These are phyloP conservation scores for Drosophila eugracilis DNA, from an alignment of 1,140 invertebrate genomes.

Conservation along the genomic window DNA sequence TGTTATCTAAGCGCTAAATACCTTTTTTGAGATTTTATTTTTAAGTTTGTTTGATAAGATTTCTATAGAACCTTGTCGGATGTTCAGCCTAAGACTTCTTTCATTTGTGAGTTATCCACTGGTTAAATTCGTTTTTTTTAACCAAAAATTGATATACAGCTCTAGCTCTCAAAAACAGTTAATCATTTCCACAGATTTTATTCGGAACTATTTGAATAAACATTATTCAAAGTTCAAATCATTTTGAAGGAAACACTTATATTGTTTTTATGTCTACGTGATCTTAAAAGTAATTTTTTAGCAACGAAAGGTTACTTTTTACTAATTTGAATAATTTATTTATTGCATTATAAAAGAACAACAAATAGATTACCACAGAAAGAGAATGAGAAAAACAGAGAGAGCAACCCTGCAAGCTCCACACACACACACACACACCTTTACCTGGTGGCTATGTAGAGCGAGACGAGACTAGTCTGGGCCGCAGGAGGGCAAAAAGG, in stretches of 20 bases:
- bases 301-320: neutral
- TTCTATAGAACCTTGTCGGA: too few species aligned
- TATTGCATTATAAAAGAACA: constrained; percentile 35
- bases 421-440: constrained; percentile 24
- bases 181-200: too few species aligned
- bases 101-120: too few species aligned
- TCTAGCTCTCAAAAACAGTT: too few species aligned
- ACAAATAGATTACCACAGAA: constrained; percentile 26
- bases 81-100: too few species aligned
- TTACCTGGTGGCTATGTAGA: constrained; percentile 19
- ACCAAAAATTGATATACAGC: too few species aligned
- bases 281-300: neutral
- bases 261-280: neutral
- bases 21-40: too few species aligned
- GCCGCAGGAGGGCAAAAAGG: constrained; percentile 29
- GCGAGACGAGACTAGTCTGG: constrained; percentile 37
- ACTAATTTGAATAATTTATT: constrained; percentile 20
- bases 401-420: constrained; percentile 4
- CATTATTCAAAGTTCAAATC: too few species aligned
- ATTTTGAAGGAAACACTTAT: neutral
- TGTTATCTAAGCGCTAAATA: too few species aligned
- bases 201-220: too few species aligned
- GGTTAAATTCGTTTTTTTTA: too few species aligned
- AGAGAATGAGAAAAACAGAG: neutral
- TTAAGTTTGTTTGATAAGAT: too few species aligned